Base-by-base conservation (phyloP, 2,113 vertebrate genomes). In the Ophiodon elongatus region DNA sequence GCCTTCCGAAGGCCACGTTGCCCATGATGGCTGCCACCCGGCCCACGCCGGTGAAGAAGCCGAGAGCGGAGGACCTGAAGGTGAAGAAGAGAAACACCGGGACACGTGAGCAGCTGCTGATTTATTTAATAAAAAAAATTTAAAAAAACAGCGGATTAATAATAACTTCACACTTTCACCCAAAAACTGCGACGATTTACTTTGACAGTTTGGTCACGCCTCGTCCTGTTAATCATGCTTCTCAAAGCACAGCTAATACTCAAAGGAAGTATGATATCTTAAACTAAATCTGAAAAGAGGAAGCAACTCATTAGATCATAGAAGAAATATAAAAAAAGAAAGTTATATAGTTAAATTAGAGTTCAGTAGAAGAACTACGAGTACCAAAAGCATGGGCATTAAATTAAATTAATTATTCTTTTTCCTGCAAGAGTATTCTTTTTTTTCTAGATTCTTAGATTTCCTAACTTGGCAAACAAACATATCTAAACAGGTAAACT, bases 21-120 rank as follows among this genome's bases (percentile, higher is more conserved):
- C 87, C 95, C 86, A 71, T 91, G 88, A 96, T 94, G 0, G 95
- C 93, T 0, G 93, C 95, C 39, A 96, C 84, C 7, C 95, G 89
- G 14, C 92, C 94, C 66, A 94, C 90, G 4, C 94, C 94, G 0
- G 93, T 95, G 91, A 96, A 95, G 82, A 96, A 92, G 4, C 95
- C 95, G 0, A 96, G 91, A 56, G 95, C 93, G 13, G 95, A 94
- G 11, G 95, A 96, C 70, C 95, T 96, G 85, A 45, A 52, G 50
- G 29, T 41, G 57, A 19, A 19, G 37, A 25, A 10, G 54, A 33
- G 14, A 37, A 17, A 66, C 17, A 43, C 3, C 52, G 15, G 23
- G n/a, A 73, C n/a, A 10, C 4, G 64, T 15, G 62, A 56, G 45
- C 65, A 15, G 59, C 47, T 65, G 45, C 5, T 17, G 14, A 2